phyloP scores from a whole-genome alignment of 23 tunicate species.

The Clavelina lepadiformis region DNA sequence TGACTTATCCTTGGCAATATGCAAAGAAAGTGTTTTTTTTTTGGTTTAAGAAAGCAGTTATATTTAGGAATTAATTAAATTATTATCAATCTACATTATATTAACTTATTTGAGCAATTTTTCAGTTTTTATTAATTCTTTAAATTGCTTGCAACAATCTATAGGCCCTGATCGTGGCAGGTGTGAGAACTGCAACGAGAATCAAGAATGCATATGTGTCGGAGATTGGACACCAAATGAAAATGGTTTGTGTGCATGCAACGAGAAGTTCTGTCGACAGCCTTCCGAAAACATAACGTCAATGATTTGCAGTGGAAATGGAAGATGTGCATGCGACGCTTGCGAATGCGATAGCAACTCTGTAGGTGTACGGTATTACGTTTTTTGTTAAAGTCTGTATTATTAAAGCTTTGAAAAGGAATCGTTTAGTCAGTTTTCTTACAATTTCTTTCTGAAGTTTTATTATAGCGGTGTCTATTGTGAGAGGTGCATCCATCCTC shows the following conservation, averaged over 20 bases:
- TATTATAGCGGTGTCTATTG: conserved; percentile 35
- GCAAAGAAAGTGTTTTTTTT: too few relatives aligned
- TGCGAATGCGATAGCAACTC: conserved; percentile 39
- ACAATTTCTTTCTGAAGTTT: too few relatives aligned
- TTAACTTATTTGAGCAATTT: too few relatives aligned
- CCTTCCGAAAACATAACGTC: not conserved
- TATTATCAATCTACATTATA: not conserved
- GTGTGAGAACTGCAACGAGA: conserved; percentile 54
- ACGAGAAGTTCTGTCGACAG: conserved; percentile 26
- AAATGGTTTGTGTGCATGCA: conserved; percentile 37
- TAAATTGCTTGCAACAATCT: too few relatives aligned
- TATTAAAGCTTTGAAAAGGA: too few relatives aligned
- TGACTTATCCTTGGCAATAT: too few relatives aligned
- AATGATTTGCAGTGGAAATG: conserved; percentile 33
- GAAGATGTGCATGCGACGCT: conserved; percentile 51
- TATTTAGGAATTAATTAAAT: too few relatives aligned
- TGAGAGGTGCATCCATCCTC: conserved; percentile 61
- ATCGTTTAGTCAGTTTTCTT: too few relatives aligned
- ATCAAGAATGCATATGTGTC: conserved; percentile 32
- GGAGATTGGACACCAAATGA: conserved; percentile 16
- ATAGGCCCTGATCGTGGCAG: conserved; percentile 40
- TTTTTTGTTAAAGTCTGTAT: too few relatives aligned
- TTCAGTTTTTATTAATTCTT: too few relatives aligned
- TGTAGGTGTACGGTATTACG: too few relatives aligned
- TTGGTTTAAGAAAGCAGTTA: too few relatives aligned